A percentile compares a stretch with the other conserved stretches of the same genome.
Evolutionary conservation across 2,888 invertebrate genomes (phyloP).

Genomic region (Torymus auratus): DNA sequence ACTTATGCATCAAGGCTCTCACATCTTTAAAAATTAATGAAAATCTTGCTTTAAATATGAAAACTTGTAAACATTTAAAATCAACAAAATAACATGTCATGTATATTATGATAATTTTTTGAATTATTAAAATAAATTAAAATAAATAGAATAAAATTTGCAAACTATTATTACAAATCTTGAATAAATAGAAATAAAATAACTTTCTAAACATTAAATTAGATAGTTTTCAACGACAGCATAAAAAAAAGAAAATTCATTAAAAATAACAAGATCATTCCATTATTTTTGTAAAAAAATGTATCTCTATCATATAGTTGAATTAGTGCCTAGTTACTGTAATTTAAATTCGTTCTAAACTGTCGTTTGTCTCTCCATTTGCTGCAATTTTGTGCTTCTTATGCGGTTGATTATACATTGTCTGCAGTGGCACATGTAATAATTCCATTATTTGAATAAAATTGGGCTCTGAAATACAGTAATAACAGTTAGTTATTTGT

Average conservation of each 20-base stretch:
- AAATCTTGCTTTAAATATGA: slow-evolving; percentile 9
- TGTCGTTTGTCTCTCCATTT: slow-evolving; percentile 73
- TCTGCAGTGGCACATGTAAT: slow-evolving; percentile 91
- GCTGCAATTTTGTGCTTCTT: slow-evolving; percentile 75
- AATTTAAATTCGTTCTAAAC: slow-evolving; percentile 54
- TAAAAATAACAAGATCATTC: slow-evolving; percentile 49
- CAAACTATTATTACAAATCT: not conserved
- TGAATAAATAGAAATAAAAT: slow-evolving; percentile 39
- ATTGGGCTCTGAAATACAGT: slow-evolving; percentile 83
- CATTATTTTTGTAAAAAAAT: slow-evolving; percentile 60
- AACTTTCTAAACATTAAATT: slow-evolving; percentile 28
- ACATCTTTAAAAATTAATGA: slow-evolving; percentile 27
- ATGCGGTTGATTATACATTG: slow-evolving; percentile 84
- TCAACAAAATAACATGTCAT: slow-evolving; percentile 22
- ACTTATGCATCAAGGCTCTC: slow-evolving; percentile 32
- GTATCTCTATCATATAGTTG: slow-evolving; percentile 66
- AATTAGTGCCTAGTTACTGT: slow-evolving; percentile 68
- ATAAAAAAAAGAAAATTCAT: slow-evolving; percentile 46
- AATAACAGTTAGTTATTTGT: not conserved
- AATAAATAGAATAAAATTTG: slow-evolving; percentile 11
- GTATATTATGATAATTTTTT: slow-evolving; percentile 9
- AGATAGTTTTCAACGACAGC: slow-evolving; percentile 39
- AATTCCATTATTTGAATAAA: slow-evolving; percentile 91
- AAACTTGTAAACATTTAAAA: not conserved
- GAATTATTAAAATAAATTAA: slow-evolving; percentile 26